Percentiles rank a stretch among this genome's conserved stretches.
Evolutionary conservation across 2,888 invertebrate species (phyloP).

Genomic region (Creontiades dilutus): DNA sequence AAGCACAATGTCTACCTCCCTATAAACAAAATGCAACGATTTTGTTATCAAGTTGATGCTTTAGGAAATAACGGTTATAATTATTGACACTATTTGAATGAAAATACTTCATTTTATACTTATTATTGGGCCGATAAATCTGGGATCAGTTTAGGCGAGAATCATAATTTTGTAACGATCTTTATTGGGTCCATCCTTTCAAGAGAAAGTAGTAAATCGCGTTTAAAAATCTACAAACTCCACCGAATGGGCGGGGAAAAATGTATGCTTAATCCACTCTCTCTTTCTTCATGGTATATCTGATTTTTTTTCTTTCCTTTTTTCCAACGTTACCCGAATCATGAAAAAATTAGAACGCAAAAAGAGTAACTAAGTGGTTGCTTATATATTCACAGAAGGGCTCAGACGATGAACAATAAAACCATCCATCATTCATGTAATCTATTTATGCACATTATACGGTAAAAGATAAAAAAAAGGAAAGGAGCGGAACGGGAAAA

Average conservation of each 20-base stretch:
- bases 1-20: too few relatives aligned
- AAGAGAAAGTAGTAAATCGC: not conserved
- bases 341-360: conserved; percentile 52
- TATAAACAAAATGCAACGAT: too few relatives aligned
- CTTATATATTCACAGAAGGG: conserved; percentile 43
- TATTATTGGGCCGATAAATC: too few relatives aligned
- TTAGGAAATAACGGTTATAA: too few relatives aligned
- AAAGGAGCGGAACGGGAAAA: conserved; percentile 17
- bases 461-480: conserved; percentile 37
- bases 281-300: not conserved
- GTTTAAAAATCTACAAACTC: not conserved
- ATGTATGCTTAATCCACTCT: not conserved
- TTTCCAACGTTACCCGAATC: not conserved
- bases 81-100: too few relatives aligned
- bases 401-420: conserved; percentile 59
- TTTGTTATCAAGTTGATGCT: too few relatives aligned
- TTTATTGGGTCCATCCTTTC: not conserved
- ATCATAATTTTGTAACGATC: too few relatives aligned
- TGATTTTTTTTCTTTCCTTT: not conserved
- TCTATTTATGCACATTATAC: conserved; percentile 68
- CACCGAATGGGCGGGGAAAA: not conserved
- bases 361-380: conserved; percentile 59
- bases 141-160: too few relatives aligned
- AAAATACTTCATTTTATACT: too few relatives aligned
- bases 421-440: conserved; percentile 68